Percentiles rank a stretch among this genome's conserved stretches.
Evolutionary conservation across 1,140 invertebrate genomes (phyloP).

Genomic region (Myzus persicae): DNA sequence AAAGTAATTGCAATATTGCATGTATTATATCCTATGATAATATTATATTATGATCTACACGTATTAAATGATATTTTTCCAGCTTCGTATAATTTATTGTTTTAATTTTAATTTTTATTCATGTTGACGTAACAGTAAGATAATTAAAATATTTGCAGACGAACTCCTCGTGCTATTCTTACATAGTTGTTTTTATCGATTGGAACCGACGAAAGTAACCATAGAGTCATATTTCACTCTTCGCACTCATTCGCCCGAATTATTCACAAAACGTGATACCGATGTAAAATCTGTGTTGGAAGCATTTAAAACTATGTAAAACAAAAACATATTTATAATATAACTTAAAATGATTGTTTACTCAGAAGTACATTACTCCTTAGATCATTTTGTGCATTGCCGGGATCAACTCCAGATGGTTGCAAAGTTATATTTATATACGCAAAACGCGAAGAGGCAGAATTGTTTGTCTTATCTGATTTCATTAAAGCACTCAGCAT

Average conservation of each 20-base stretch:
- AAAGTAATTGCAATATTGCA: not conserved
- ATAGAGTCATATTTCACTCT: slow-evolving; percentile 62
- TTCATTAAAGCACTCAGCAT: slow-evolving; percentile 53
- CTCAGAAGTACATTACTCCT: not conserved
- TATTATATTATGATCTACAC: not conserved
- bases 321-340: not conserved
- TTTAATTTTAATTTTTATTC: not conserved
- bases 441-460: slow-evolving; percentile 8
- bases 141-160: slow-evolving; percentile 64
- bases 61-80: not conserved
- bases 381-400: slow-evolving; percentile 6
- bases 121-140: not conserved
- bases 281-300: slow-evolving; percentile 31
- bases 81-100: not conserved
- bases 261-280: slow-evolving; percentile 62
- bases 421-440: slow-evolving; percentile 26
- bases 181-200: slow-evolving; percentile 62
- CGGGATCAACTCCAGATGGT: slow-evolving; percentile 34
- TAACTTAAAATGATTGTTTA: not conserved
- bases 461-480: slow-evolving; percentile 50
- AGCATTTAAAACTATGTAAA: slow-evolving; percentile 51
- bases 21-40: not conserved
- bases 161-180: slow-evolving; percentile 64
- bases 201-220: slow-evolving; percentile 61
- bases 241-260: slow-evolving; percentile 61